phyloP scores from a whole-genome alignment of 2,113 vertebrate species.

The Equus przewalskii region DNA sequence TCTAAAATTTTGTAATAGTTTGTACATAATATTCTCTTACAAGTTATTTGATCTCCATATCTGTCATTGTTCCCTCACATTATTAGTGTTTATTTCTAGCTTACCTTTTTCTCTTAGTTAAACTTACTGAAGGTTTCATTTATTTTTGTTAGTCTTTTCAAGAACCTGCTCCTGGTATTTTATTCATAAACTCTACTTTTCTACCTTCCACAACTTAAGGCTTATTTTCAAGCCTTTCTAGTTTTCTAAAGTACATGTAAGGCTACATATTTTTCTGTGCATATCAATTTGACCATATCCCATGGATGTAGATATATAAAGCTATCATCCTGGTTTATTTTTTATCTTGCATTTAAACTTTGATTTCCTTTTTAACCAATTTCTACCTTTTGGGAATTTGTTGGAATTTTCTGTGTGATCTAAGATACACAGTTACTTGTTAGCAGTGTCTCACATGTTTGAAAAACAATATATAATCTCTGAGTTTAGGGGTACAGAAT shows the following conservation, averaged over 20 bases:
- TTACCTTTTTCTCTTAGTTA: not conserved
- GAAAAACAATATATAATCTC: not conserved
- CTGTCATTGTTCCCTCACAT: not conserved
- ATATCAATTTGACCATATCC: not conserved
- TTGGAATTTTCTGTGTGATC: not conserved
- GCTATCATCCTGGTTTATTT: not conserved
- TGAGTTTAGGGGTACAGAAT: not conserved
- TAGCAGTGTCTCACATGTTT: not conserved
- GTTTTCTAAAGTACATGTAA: not conserved
- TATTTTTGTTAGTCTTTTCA: conserved; percentile 13
- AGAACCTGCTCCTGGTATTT: not conserved
- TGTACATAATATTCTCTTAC: not conserved
- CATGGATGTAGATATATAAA: not conserved
- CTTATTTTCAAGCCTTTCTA: not conserved
- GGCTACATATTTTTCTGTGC: not conserved
- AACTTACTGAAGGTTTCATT: not conserved
- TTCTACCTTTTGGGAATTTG: not conserved
- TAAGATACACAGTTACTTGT: not conserved
- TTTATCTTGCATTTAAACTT: not conserved
- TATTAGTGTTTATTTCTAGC: not conserved
- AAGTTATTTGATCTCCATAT: not conserved
- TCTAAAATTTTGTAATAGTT: not conserved
- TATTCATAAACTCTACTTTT: not conserved
- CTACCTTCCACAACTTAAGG: not conserved
- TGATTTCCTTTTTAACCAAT: not conserved